phyloP scores from a whole-genome alignment of 2,888 invertebrate species.

The Erebia aethiops region DNA sequence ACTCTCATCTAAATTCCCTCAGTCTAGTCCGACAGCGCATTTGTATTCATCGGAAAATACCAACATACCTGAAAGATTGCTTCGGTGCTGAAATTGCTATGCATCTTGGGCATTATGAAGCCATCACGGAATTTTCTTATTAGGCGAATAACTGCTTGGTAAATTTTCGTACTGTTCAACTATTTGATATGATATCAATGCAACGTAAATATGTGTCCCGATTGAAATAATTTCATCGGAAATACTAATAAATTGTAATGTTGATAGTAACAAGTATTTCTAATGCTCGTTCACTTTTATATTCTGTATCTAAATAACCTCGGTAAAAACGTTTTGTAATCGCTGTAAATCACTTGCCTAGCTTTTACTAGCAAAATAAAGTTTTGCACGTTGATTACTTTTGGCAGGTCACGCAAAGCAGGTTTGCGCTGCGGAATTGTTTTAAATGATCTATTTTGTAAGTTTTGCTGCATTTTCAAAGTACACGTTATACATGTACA shows the following conservation, averaged over 20 bases:
- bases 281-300: background rate
- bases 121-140: slow-evolving; percentile 28
- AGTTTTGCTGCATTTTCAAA: slow-evolving; percentile 5
- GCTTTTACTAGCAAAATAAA: slow-evolving; percentile 39
- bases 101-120: slow-evolving; percentile 23
- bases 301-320: background rate
- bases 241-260: no score
- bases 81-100: slow-evolving; percentile 23
- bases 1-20: slow-evolving; percentile 16
- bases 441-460: slow-evolving; percentile 6
- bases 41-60: slow-evolving; percentile 28
- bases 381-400: slow-evolving; percentile 38
- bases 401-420: slow-evolving; percentile 35
- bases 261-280: no score
- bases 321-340: slow-evolving; percentile 9
- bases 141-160: slow-evolving; percentile 15
- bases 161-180: slow-evolving; percentile 12
- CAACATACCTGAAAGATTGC: slow-evolving; percentile 27
- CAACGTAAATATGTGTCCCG: background rate
- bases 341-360: slow-evolving; percentile 33
- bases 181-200: background rate
- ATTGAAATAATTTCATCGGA: background rate
- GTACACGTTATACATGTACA: background rate
- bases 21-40: slow-evolving; percentile 23
- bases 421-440: slow-evolving; percentile 15